phyloP scores from a whole-genome alignment of 1,140 invertebrate genomes.

The Heterodera carotae region DNA sequence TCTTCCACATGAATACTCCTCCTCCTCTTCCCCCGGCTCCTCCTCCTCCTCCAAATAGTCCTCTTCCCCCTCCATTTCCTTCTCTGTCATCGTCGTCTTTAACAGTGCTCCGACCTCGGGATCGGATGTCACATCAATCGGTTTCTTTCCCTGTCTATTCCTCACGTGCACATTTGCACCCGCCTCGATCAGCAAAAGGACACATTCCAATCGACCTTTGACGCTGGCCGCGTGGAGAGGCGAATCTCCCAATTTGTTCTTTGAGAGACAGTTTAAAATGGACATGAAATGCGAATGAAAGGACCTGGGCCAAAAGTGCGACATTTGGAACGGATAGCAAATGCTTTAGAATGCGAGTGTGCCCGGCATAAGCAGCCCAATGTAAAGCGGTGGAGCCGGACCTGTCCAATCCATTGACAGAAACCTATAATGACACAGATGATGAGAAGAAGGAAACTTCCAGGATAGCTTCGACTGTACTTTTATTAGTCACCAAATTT shows the following conservation, averaged over 20 bases:
- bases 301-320: constrained; percentile 67
- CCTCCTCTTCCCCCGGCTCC: constrained; percentile 37
- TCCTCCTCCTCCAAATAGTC: constrained; percentile 37
- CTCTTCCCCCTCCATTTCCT: constrained; percentile 2
- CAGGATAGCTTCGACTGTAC: constrained; percentile 36
- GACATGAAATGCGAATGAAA: background rate
- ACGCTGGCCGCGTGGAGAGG: constrained; percentile 70
- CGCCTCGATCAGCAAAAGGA: constrained; percentile 68
- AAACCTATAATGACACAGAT: constrained; percentile 66
- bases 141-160: constrained; percentile 70
- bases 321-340: constrained; percentile 65
- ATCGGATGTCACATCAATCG: constrained; percentile 70
- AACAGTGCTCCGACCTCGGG: constrained; percentile 67
- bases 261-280: background rate
- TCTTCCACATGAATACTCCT: background rate
- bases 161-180: constrained; percentile 68
- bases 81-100: constrained; percentile 58
- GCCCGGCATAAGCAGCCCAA: constrained; percentile 73
- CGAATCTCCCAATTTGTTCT: constrained; percentile 69
- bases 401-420: constrained; percentile 74
- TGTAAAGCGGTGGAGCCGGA: constrained; percentile 75
- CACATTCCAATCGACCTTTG: constrained; percentile 70
- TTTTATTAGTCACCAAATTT: background rate
- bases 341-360: constrained; percentile 65
- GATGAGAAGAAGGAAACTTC: constrained; percentile 5